Evolutionary conservation across 1,140 invertebrate genomes (phyloP), one percentile per base, ranked within the genome.

Genomic region (Drosophila takahashii): DNA sequence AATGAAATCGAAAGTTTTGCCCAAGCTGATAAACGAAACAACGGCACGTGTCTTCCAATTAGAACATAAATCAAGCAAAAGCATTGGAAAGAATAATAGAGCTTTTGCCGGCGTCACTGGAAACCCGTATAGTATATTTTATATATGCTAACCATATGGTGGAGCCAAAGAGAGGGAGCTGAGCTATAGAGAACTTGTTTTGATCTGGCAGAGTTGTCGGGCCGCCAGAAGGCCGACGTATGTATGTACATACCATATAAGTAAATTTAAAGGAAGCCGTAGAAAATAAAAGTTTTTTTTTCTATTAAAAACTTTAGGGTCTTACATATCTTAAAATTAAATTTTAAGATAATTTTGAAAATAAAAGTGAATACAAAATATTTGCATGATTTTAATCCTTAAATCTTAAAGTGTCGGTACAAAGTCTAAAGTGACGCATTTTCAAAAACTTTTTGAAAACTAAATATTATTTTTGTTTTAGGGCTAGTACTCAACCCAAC

Each of bases 191-290:
- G 72, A 65, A 62, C 70, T 32, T 56, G 66, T 45, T 64, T 36
- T 41, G 69, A 86, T 71, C 58, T 15, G 27, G 1, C 39, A 78
- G 83, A 61, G 78, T 71, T 72, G 79, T 54, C 79, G 65, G 22
- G 29, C 7, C 16, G n/a, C 37, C 4, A 7, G 44, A 50, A 56
- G 22, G 22, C 22, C 22, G 1, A 22, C 1, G 1, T 22, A 22
- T 22, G 22, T n/a, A n/a, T n/a, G 22, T 22, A n/a, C n/a, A 37
- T 48, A 16, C 5, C 4, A 50, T 41, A 15, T 16, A 41, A 9
- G 5, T 29, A 29, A 36, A 32, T 18, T 10, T 16, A 9, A 1
- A 16, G 3, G 11, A 26, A 47, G 2, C 26, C 26, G 11, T 29
- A 16, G 4, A 48, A 41, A 41, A 29, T 6, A 29, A 32, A 32